A percentile compares a stretch with the other conserved stretches of the same genome.
Evolutionary conservation across 2,797 vertebrate genomes (phyloP).

Genomic region (Streptopelia turtur): DNA sequence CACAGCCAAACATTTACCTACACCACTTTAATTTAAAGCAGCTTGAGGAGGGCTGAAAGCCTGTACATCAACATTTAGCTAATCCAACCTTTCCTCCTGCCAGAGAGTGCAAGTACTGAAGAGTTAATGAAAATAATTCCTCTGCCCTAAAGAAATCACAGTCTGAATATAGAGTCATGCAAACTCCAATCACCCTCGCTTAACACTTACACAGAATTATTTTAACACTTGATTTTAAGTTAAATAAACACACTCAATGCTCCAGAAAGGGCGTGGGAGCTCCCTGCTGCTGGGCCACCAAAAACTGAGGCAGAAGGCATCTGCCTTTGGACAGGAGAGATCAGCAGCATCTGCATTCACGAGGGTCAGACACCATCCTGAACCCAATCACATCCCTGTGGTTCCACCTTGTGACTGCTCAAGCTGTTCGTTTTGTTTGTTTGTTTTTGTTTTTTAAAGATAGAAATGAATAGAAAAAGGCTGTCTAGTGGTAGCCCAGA

Average conservation of each 20-base stretch:
- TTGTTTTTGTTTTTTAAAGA: background rate
- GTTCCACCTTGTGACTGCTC: background rate
- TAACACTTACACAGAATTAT: conserved; percentile 8
- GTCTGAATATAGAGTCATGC: background rate
- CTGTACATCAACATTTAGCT: conserved; percentile 5
- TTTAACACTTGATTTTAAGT: conserved; percentile 46
- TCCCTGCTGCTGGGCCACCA: conserved; percentile 1
- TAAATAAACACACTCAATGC: background rate
- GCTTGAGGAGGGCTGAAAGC: background rate
- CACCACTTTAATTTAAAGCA: conserved; percentile 49
- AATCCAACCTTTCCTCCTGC: conserved; percentile 59
- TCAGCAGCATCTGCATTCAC: background rate
- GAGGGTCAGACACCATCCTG: background rate
- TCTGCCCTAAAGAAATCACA: conserved; percentile 23
- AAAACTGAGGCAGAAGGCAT: background rate
- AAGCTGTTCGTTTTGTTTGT: background rate
- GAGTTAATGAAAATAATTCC: conserved; percentile 47
- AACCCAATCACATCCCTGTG: accelerated
- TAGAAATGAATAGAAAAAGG: background rate
- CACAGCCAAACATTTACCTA: conserved; percentile 5
- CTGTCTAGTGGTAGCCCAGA: background rate
- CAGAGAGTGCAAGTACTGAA: background rate
- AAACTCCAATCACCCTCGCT: background rate
- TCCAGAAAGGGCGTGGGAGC: background rate
- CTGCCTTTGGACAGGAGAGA: background rate